Conservation (phyloP, 2,888 invertebrate species). For the Folsomia manolachei region DNA sequence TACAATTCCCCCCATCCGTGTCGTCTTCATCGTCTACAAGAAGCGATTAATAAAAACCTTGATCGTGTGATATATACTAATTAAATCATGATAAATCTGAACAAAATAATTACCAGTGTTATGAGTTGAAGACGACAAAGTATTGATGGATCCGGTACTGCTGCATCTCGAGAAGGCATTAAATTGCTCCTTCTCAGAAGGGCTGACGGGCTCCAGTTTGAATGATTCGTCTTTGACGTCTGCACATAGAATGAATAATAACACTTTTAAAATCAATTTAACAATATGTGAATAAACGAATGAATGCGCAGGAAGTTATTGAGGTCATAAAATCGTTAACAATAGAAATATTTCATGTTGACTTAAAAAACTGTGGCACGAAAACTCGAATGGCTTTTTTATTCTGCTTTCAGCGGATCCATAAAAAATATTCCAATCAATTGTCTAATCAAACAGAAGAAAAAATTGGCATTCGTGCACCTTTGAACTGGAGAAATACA, state of each 20-base stretch:
- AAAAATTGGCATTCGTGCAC: no score
- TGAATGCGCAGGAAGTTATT: no score
- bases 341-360: no score
- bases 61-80: background rate
- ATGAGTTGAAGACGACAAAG: constrained; percentile 74
- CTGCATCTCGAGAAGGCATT: constrained; percentile 72
- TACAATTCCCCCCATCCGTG: constrained; percentile 61
- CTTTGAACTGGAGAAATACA: no score
- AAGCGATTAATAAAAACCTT: background rate
- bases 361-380: no score
- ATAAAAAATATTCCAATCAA: no score
- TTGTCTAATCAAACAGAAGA: no score
- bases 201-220: constrained; percentile 63
- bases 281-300: background rate
- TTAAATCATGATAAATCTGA: no score
- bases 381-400: no score
- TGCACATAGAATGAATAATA: constrained; percentile 15
- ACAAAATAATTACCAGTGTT: constrained; percentile 67
- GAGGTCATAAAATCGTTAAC: no score
- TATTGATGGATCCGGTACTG: constrained; percentile 73
- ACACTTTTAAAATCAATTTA: no score
- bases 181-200: constrained; percentile 58
- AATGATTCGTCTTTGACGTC: constrained; percentile 44
- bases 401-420: no score
- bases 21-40: constrained; percentile 63